phyloP scores from a whole-genome alignment of 2,888 invertebrate species.

The Allacma fusca region DNA sequence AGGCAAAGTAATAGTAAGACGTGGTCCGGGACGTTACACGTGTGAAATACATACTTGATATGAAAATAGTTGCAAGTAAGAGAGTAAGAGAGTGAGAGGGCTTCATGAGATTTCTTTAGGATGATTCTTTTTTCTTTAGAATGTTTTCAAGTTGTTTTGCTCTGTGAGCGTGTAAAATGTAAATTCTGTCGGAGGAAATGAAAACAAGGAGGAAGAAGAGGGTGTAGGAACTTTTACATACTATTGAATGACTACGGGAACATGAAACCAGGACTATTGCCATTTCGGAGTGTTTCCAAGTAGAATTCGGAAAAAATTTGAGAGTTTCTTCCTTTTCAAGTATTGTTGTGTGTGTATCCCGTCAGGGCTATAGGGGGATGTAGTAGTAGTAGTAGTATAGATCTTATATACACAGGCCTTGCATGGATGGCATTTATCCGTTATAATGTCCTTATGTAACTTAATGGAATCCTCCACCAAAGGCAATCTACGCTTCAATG shows the following conservation, averaged over 20 bases:
- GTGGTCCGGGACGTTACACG: background rate
- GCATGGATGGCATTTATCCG: background rate
- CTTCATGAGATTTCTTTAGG: slow-evolving; percentile 14
- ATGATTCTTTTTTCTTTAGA: slow-evolving; percentile 17
- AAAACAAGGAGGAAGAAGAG: slow-evolving; percentile 4
- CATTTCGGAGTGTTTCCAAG: background rate
- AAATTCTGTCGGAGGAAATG: slow-evolving; percentile 23
- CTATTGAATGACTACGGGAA: slow-evolving; percentile 12
- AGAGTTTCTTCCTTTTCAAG: background rate
- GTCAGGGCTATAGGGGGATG: too few species aligned
- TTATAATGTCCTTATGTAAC: slow-evolving; percentile 12
- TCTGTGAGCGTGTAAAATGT: slow-evolving; percentile 36
- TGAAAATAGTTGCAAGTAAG: background rate
- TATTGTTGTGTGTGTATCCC: too few species aligned
- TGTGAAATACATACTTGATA: background rate
- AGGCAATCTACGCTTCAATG: slow-evolving; percentile 16
- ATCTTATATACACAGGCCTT: background rate
- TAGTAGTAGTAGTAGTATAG: too few species aligned
- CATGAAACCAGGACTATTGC: background rate
- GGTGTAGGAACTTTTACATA: background rate
- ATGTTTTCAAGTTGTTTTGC: slow-evolving; percentile 30
- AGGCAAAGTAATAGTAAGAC: background rate
- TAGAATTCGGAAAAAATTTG: background rate
- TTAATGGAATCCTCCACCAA: slow-evolving; percentile 21
- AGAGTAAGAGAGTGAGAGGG: background rate